Evolutionary conservation across 2,888 invertebrate species (phyloP).

Genomic region (Hydrotaea diabolus): DNA sequence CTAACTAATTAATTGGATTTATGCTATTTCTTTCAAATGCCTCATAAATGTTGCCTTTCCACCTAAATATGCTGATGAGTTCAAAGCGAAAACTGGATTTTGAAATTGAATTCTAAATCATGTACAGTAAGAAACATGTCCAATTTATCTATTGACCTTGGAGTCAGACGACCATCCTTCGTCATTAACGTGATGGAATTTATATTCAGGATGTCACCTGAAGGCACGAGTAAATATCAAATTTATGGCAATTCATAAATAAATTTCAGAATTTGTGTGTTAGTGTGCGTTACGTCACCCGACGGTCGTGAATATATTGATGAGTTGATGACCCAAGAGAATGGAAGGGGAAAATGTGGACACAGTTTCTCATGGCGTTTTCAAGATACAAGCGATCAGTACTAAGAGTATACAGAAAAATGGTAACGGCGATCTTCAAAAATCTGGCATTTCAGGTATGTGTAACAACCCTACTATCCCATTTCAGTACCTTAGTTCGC

Average conservation of each 20-base stretch:
- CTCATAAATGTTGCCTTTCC: background rate
- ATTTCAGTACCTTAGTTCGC: too few relatives aligned
- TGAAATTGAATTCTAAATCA: background rate
- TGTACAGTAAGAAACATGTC: background rate
- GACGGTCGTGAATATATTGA: background rate
- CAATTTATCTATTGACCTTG: background rate
- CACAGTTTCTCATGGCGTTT: background rate
- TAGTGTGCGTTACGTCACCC: background rate
- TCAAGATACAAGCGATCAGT: too few relatives aligned
- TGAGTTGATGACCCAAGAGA: slow-evolving; percentile 2
- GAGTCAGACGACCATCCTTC: slow-evolving; percentile 16
- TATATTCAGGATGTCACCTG: slow-evolving; percentile 19
- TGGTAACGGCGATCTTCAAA: too few relatives aligned
- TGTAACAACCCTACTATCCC: too few relatives aligned
- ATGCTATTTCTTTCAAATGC: slow-evolving; percentile 2
- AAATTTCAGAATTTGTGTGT: background rate
- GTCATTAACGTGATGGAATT: background rate
- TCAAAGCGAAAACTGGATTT: slow-evolving; percentile 18
- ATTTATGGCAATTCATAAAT: slow-evolving; percentile 40
- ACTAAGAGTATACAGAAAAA: too few relatives aligned
- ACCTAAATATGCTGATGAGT: slow-evolving; percentile 28
- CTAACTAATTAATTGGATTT: slow-evolving; percentile 10
- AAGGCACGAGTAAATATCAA: background rate
- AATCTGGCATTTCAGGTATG: too few relatives aligned
- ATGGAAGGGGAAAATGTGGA: background rate